Base-by-base conservation (phyloP, 2,113 vertebrate genomes). In the Brachirus orientalis region DNA sequence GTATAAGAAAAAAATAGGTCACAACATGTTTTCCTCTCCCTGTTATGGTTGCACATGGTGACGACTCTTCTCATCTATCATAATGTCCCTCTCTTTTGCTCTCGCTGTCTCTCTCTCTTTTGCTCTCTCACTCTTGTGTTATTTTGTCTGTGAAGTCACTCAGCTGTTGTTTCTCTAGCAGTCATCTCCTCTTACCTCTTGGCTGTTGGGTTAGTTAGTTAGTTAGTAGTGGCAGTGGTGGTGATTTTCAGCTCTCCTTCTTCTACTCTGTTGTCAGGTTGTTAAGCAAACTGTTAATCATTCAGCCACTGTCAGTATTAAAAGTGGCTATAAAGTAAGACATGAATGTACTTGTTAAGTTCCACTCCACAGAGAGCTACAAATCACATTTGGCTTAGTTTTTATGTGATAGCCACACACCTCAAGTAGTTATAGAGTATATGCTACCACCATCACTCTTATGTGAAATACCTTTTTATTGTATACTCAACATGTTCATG, bases 1-100 rank as follows among this genome's bases (percentile, higher is more conserved):
- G 61, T 67, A 48, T 62, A 74, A 72, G 52, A 61, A 76, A 69
- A 55, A 88, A 86, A 48, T 84, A 81, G 79, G 70, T 88, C 84
- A 83, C 48, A 54, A 28, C 3, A 84, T 81, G 77, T 85, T 88
- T 75, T 69, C 69, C 59, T 64, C 44, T 51, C 57, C 18, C 41
- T 77, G 80, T 63, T 71, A 48, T 69, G 58, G 55, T 44, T 62
- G 67, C 55, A 59, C 63, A 52, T 35, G 17, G 65, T 60, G 69
- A 76, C 66, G 12, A 66, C 68, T 86, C 63, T 64, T 75, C 54
- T 72, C 53, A 22, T 56, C 84, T 46, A 35, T 83, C 69, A 65
- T 50, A 50, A 38, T 41, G 13, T 28, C 36, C 43, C 44, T 10
- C 22, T 37, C 28, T 68, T 0, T 41, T 17, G 63, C 17, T 44